These are phyloP conservation scores for Tor tambroides DNA, from an alignment of 2,113 vertebrate genomes.

Conservation along the genomic window DNA sequence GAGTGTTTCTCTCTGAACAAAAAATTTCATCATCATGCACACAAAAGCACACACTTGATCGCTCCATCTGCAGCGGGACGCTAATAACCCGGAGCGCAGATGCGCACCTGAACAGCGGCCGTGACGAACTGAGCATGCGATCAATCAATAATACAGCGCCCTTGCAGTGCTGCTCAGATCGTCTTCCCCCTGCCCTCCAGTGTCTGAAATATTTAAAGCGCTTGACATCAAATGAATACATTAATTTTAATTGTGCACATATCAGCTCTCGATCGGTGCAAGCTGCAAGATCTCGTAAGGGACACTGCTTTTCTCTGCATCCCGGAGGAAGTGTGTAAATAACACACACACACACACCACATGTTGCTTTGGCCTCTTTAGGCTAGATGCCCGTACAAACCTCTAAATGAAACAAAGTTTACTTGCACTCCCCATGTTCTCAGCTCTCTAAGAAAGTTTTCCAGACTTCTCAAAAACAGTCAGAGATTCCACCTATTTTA, in stretches of 20 bases:
- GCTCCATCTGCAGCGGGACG: slow-evolving; percentile 39
- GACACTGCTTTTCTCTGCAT: slow-evolving; percentile 4
- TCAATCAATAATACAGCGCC: slow-evolving; percentile 66
- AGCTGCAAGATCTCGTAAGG: slow-evolving; percentile 31
- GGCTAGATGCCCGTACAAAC: neutral
- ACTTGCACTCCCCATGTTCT: neutral
- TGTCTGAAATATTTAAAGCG: slow-evolving; percentile 75
- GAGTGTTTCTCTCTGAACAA: slow-evolving; percentile 3
- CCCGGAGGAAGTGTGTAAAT: neutral
- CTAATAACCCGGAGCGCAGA: slow-evolving; percentile 31
- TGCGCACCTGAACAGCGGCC: slow-evolving; percentile 36
- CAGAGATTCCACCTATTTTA: neutral
- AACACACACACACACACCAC: neutral
- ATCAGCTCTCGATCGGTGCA: slow-evolving; percentile 48
- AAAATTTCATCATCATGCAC: slow-evolving; percentile 24
- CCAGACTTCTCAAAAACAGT: too few relatives aligned
- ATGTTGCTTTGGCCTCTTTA: slow-evolving; percentile 1
- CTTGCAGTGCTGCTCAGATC: slow-evolving; percentile 56
- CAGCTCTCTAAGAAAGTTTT: too few relatives aligned
- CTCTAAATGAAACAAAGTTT: neutral
- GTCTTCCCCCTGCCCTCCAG: slow-evolving; percentile 66
- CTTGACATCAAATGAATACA: slow-evolving; percentile 76
- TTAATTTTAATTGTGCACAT: slow-evolving; percentile 70
- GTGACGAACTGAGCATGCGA: slow-evolving; percentile 48
- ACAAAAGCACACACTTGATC: slow-evolving; percentile 36